Evolutionary conservation across 2,113 vertebrate species (phyloP), one percentile per base, ranked within the genome.

Genomic region (Entelurus aequoreus): DNA sequence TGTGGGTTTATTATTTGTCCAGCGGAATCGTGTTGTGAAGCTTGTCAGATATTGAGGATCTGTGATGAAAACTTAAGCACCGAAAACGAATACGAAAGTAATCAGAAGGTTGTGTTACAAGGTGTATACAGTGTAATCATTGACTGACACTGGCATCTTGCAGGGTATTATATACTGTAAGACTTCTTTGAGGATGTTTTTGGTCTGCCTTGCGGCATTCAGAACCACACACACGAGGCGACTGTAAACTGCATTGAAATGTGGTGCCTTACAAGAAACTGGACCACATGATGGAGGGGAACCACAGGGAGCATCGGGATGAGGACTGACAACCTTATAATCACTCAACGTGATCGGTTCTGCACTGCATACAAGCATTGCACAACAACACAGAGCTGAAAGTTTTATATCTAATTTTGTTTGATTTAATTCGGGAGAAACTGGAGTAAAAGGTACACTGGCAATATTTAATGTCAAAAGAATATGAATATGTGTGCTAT

Each of bases 251-350:
- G 71, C 44, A 44, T 16, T 68, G 81, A 75, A 85, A 87, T 84
- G 83, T 72, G 76, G 63, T 72, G 73, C 73, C 72, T 56, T 68
- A 59, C 66, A 80, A 75, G 69, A 84, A 83, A 83, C 63, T 76
- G 61, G 73, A 71, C 78, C 78, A 81, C 75, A 74, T 64, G 69
- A 69, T 68, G 56, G 6, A 35, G 66, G n/a, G 9, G 8, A 8
- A 79, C 63, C 68, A 65, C 60, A 71, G 62, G 68, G 74, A 76
- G 66, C 50, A 74, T 42, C 40, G 40, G 37, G 69, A 72, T 60
- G 56, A 67, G 56, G 74, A 54, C 53, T 42, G 49, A 6, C 60
- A 65, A 65, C 48, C 37, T 50, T 48, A 69, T 54, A 57, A 48
- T 52, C 38, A 12, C 38, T 54, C 21, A 63, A 15, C 15, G 14